Conservation (phyloP, 2,888 invertebrate genomes). For the Smittia sp. region DNA sequence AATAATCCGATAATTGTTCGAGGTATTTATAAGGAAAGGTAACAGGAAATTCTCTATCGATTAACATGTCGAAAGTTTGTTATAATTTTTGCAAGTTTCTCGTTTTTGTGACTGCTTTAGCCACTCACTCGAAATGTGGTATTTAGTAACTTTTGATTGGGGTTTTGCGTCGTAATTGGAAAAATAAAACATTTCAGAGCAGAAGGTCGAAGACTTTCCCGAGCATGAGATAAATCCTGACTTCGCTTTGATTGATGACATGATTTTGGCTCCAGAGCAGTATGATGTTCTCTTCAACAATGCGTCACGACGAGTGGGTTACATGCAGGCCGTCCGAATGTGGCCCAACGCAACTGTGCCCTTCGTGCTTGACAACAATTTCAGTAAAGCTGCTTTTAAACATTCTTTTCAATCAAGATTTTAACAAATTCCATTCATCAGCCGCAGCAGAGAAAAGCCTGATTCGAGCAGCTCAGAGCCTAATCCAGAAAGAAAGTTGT, state of each 20-base stretch:
- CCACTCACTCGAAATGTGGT: not conserved
- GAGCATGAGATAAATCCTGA: conserved; percentile 14
- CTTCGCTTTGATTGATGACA: conserved; percentile 32
- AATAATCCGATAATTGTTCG: conserved; percentile 25
- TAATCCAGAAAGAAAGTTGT: conserved; percentile 15
- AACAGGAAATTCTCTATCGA: not conserved
- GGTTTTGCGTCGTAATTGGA: not conserved
- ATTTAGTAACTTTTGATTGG: not conserved
- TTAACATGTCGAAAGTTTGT: not conserved
- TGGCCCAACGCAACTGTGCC: conserved; percentile 7
- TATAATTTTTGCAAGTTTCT: not conserved
- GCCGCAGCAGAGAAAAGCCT: not conserved
- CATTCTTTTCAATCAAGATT: not conserved
- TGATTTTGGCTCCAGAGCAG: conserved; percentile 5
- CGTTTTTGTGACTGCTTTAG: not conserved
- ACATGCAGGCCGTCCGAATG: not conserved
- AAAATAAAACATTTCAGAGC: not conserved
- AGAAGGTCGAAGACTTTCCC: not conserved
- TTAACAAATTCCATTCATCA: not conserved
- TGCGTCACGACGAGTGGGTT: not conserved
- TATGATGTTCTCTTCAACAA: conserved; percentile 13
- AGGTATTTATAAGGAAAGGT: conserved; percentile 1
- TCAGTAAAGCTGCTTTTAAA: conserved; percentile 4
- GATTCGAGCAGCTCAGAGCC: not conserved
- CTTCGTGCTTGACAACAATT: conserved; percentile 30